A percentile compares a stretch with the other conserved stretches of the same genome.
These are phyloP conservation scores for Parnassius apollo DNA, from an alignment of 2,888 invertebrate genomes.

Conservation along the genomic window DNA sequence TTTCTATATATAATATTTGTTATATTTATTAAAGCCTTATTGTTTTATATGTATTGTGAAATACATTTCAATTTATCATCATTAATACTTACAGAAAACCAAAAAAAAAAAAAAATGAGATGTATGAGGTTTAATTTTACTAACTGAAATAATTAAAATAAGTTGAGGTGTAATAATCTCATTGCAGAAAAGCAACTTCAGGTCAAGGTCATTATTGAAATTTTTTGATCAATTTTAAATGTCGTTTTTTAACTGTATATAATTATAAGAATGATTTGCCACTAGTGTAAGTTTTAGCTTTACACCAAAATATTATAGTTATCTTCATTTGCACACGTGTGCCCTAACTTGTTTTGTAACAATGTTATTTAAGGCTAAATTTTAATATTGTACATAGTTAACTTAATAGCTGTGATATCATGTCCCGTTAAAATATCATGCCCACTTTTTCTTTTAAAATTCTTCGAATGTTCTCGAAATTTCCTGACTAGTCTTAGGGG, in stretches of 20 bases:
- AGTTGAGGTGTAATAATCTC: background rate
- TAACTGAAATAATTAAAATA: background rate
- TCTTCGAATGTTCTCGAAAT: conserved; percentile 41
- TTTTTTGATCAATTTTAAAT: background rate
- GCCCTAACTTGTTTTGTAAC: conserved; percentile 45
- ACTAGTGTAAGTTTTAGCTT: conserved; percentile 72
- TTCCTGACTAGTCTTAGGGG: conserved; percentile 72
- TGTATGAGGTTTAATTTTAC: background rate
- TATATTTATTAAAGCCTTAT: background rate
- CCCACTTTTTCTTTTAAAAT: conserved; percentile 41
- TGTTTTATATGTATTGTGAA: background rate
- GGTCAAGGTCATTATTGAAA: background rate
- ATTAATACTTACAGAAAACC: background rate
- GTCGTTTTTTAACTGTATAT: conserved; percentile 39
- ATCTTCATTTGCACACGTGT: conserved; percentile 42
- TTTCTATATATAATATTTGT: background rate
- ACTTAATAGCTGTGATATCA: conserved; percentile 77
- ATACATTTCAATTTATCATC: background rate
- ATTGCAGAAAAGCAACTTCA: background rate
- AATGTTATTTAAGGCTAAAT: conserved; percentile 26
- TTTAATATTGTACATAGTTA: conserved; percentile 58
- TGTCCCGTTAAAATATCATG: conserved; percentile 49
- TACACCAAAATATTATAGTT: conserved; percentile 76
- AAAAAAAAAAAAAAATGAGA: background rate
- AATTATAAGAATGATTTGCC: conserved; percentile 52